Percentiles rank a stretch among this genome's conserved stretches.
These are phyloP conservation scores for Rhinichthys osculus DNA, from an alignment of 2,797 vertebrate genomes.

Conservation along the genomic window DNA sequence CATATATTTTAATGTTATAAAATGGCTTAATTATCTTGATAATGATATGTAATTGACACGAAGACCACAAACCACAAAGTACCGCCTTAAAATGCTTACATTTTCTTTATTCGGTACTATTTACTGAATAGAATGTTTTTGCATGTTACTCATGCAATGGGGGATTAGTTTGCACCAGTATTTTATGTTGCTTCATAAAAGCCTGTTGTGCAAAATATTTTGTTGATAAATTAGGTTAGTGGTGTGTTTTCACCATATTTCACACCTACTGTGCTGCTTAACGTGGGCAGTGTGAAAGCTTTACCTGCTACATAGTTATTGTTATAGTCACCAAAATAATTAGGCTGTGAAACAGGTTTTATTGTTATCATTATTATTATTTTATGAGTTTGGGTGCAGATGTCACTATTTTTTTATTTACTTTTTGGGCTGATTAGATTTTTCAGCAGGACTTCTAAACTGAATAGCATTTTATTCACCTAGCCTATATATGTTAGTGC, in stretches of 20 bases:
- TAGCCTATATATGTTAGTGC: background rate
- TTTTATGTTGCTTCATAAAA: background rate
- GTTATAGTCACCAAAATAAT: background rate
- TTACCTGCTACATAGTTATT: conserved; percentile 4
- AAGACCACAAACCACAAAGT: background rate
- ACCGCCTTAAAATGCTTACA: background rate
- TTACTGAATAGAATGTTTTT: background rate
- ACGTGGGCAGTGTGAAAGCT: background rate
- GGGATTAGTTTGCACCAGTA: background rate
- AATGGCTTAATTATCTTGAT: background rate
- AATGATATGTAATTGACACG: background rate
- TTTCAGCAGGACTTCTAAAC: background rate
- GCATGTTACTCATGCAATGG: background rate
- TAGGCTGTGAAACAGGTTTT: background rate
- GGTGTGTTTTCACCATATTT: background rate
- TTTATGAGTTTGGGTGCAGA: background rate
- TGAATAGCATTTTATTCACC: background rate
- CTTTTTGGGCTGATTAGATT: background rate
- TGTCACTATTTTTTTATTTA: background rate
- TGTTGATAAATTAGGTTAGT: background rate
- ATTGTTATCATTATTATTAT: background rate
- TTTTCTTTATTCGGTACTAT: background rate
- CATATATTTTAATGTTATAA: background rate
- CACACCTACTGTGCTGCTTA: background rate
- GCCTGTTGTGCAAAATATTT: background rate